Evolutionary conservation across 2,113 vertebrate species (phyloP).

Genomic region (Nesoenas mayeri): DNA sequence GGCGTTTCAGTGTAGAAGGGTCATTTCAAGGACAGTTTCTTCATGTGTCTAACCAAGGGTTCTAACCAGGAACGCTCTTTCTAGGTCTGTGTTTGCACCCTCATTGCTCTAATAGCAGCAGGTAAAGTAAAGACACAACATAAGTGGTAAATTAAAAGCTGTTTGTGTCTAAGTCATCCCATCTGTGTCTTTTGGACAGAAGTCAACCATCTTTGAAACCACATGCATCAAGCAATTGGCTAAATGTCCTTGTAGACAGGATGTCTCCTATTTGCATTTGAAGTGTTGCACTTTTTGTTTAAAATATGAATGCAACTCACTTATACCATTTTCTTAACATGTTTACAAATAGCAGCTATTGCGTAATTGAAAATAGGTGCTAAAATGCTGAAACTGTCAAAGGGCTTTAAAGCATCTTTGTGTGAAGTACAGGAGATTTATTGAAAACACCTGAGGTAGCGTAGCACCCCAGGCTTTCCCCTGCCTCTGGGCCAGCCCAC

Average conservation of each 20-base stretch:
- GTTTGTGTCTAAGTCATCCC: constrained; percentile 80
- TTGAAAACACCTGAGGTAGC: constrained; percentile 39
- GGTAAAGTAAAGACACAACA: constrained; percentile 68
- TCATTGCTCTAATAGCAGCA: constrained; percentile 60
- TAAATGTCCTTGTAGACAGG: constrained; percentile 74
- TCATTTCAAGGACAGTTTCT: constrained; percentile 1
- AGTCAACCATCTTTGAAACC: constrained; percentile 75
- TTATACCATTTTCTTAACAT: constrained; percentile 65
- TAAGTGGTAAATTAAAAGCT: constrained; percentile 77
- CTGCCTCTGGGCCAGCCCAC: constrained; percentile 34
- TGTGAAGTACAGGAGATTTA: constrained; percentile 41
- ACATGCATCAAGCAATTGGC: constrained; percentile 79
- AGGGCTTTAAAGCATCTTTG: constrained; percentile 45
- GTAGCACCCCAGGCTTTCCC: not conserved
- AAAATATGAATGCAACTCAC: constrained; percentile 71
- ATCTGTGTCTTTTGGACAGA: constrained; percentile 79
- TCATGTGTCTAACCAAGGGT: not conserved
- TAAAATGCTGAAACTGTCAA: constrained; percentile 47
- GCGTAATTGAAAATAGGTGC: constrained; percentile 59
- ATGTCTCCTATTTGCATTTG: constrained; percentile 80
- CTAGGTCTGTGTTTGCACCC: constrained; percentile 54
- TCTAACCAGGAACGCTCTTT: constrained; percentile 66
- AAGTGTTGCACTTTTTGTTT: constrained; percentile 68
- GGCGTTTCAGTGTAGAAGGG: not conserved
- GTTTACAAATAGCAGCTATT: constrained; percentile 65